These are phyloP conservation scores for Tolypeutes matacus DNA, from an alignment of 2,797 vertebrate species.

Conservation along the genomic window DNA sequence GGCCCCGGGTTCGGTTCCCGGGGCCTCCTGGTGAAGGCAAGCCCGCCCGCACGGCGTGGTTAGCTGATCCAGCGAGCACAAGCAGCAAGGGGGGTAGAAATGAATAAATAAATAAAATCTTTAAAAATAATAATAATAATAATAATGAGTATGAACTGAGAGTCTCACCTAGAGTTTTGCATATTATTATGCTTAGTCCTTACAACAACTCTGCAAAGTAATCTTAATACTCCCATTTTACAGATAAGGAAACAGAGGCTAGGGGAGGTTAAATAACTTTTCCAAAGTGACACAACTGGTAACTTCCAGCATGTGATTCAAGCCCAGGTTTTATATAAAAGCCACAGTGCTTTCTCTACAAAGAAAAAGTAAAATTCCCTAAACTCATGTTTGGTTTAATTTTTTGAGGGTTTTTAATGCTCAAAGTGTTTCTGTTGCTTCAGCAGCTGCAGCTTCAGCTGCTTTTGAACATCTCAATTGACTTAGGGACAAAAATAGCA, in stretches of 20 bases:
- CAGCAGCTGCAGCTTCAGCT: background rate
- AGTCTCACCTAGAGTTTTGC: background rate
- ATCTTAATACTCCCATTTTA: background rate
- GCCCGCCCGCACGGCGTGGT: too few relatives aligned
- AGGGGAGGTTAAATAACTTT: background rate
- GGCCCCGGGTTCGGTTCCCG: too few relatives aligned
- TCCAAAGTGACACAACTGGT: background rate
- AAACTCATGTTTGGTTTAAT: background rate
- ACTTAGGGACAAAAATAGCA: background rate
- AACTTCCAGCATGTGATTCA: background rate
- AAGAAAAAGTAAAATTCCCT: background rate
- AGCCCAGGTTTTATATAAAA: background rate
- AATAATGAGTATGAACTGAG: background rate
- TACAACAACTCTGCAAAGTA: background rate
- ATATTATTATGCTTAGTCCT: slow-evolving; percentile 30
- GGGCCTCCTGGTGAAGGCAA: too few relatives aligned
- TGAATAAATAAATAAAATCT: too few relatives aligned
- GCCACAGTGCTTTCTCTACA: background rate
- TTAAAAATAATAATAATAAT: slow-evolving; percentile 28
- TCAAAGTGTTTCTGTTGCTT: background rate
- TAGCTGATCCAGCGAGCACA: too few relatives aligned
- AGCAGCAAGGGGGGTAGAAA: too few relatives aligned
- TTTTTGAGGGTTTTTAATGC: background rate
- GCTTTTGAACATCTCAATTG: background rate
- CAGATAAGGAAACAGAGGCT: background rate